These are phyloP conservation scores for Sclerurus mexicanus DNA, from an alignment of 2,113 vertebrate genomes.

Conservation along the genomic window DNA sequence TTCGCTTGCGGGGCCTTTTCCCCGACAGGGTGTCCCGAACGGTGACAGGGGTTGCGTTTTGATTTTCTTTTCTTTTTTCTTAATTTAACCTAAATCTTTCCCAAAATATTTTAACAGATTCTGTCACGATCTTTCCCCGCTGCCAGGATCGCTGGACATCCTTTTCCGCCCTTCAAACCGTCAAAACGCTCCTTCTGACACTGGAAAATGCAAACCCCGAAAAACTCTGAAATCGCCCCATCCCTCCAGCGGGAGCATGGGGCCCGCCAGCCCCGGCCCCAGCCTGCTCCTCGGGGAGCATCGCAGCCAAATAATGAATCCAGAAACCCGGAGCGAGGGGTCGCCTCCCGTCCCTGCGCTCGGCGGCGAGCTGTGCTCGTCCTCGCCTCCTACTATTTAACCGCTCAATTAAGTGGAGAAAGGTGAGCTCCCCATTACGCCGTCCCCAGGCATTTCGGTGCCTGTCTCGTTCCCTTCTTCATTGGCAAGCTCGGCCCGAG, in stretches of 20 bases:
- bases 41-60: background rate
- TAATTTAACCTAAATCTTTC: background rate
- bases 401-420: constrained; percentile 53
- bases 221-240: background rate
- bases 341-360: background rate
- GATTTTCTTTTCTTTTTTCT: no score
- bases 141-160: background rate
- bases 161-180: background rate
- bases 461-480: constrained; percentile 74
- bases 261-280: background rate
- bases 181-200: background rate
- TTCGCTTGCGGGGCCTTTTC: background rate
- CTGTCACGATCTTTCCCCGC: background rate
- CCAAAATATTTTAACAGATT: background rate
- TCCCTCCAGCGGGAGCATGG: background rate
- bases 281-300: background rate
- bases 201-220: background rate
- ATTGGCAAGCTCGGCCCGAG: constrained; percentile 75
- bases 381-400: constrained; percentile 43
- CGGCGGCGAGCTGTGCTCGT: constrained; percentile 9
- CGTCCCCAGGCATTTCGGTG: constrained; percentile 58
- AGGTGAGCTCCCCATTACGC: constrained; percentile 34
- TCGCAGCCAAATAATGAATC: background rate
- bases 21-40: background rate
- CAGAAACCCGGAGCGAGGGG: constrained; percentile 17